Conservation (phyloP, 2,888 invertebrate species). For the Disparrhopalites patrizii region DNA sequence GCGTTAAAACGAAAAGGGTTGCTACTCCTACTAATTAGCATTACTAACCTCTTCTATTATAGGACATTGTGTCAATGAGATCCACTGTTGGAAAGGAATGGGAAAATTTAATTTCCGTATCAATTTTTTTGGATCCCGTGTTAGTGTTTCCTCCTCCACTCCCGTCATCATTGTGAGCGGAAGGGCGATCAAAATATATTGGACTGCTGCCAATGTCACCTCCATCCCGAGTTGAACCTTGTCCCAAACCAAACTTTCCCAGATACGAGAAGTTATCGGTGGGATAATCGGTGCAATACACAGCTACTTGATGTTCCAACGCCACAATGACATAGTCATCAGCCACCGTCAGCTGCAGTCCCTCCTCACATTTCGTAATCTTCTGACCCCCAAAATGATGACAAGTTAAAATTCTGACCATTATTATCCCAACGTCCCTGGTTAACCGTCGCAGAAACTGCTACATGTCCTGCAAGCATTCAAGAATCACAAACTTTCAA, state of each 20-base stretch:
- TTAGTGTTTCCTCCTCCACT: not conserved
- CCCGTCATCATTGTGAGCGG: not conserved
- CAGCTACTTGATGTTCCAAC: constrained; percentile 59
- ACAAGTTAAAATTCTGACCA: constrained; percentile 67
- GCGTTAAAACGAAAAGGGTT: no score
- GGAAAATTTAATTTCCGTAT: constrained; percentile 27
- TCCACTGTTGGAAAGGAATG: constrained; percentile 67
- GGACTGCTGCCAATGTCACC: constrained; percentile 24
- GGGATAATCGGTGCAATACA: constrained; percentile 30
- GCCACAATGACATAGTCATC: constrained; percentile 61
- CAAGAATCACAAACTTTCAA: not conserved
- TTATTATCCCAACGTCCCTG: constrained; percentile 48
- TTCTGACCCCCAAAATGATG: constrained; percentile 66
- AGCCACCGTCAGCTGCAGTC: constrained; percentile 62
- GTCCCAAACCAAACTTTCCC: not conserved
- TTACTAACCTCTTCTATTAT: constrained; percentile 62
- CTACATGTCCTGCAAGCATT: constrained; percentile 2
- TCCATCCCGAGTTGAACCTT: not conserved
- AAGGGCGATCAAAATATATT: constrained; percentile 7
- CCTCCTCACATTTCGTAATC: constrained; percentile 63
- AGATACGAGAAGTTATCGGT: constrained; percentile 6
- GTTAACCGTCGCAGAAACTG: not conserved
- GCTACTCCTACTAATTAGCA: not conserved
- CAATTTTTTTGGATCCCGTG: constrained; percentile 1
- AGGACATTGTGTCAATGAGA: constrained; percentile 63